These are phyloP conservation scores for Corythoichthys intestinalis DNA, from an alignment of 2,113 vertebrate genomes.

Conservation along the genomic window DNA sequence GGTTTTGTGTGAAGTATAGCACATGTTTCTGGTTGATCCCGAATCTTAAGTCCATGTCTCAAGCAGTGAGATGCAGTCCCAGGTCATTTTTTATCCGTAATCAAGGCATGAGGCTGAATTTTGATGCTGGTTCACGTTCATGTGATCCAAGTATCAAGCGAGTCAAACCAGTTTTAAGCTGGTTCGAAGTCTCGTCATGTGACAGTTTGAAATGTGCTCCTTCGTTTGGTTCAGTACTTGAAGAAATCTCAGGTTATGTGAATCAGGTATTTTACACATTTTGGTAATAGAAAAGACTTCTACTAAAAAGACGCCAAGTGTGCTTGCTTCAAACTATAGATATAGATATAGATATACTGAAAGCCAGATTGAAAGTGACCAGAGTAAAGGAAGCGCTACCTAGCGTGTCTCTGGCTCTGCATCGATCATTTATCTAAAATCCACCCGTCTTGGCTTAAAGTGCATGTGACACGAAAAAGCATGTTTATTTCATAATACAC, in stretches of 20 bases:
- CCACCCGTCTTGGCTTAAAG: no score
- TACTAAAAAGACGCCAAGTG: neutral
- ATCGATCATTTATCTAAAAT: no score
- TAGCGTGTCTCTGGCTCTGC: no score
- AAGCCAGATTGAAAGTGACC: no score
- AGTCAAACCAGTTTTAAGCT: neutral
- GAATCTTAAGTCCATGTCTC: neutral
- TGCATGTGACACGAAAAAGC: no score
- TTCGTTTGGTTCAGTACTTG: neutral
- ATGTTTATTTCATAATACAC: no score
- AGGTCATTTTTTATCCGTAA: neutral
- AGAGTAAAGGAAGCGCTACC: no score
- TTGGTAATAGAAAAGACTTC: neutral
- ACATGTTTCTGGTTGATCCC: neutral
- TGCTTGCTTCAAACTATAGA: no score
- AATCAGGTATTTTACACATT: neutral
- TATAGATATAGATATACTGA: no score
- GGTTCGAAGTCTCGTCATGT: neutral
- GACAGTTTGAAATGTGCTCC: neutral
- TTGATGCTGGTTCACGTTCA: neutral
- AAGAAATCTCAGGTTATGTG: neutral
- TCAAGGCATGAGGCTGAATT: neutral
- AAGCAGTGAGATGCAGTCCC: neutral
- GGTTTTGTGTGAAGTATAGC: neutral
- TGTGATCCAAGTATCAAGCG: neutral